These are phyloP conservation scores for Chaetorhynchus papuensis DNA, from an alignment of 2,113 vertebrate genomes.

Conservation along the genomic window DNA sequence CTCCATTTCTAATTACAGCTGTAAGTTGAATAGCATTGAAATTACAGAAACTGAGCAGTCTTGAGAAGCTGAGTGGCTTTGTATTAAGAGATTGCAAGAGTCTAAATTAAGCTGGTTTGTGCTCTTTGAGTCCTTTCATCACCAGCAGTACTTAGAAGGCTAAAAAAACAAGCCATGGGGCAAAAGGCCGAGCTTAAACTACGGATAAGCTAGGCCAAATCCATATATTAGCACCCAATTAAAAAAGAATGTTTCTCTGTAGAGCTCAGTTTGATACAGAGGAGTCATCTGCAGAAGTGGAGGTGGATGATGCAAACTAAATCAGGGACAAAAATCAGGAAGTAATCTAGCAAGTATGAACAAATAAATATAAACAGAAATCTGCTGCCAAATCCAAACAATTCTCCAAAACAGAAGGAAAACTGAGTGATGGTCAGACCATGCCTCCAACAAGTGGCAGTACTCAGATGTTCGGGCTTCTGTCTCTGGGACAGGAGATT, in stretches of 20 bases:
- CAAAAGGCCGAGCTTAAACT: neutral
- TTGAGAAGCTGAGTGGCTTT: neutral
- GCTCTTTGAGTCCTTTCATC: neutral
- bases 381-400: neutral
- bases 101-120: neutral
- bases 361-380: neutral
- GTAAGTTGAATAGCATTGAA: neutral
- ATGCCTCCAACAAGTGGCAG: neutral
- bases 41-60: neutral
- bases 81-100: neutral
- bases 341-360: neutral
- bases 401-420: neutral
- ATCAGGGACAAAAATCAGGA: neutral
- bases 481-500: neutral
- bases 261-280: neutral
- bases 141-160: neutral
- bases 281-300: neutral
- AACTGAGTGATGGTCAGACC: neutral
- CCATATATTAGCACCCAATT: neutral
- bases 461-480: neutral
- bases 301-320: neutral
- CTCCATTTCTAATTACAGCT: neutral
- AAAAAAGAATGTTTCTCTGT: neutral
- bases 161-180: neutral
- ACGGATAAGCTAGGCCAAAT: neutral